Conservation (phyloP, 2,797 vertebrate species). For the Macropus fuliginosus region DNA sequence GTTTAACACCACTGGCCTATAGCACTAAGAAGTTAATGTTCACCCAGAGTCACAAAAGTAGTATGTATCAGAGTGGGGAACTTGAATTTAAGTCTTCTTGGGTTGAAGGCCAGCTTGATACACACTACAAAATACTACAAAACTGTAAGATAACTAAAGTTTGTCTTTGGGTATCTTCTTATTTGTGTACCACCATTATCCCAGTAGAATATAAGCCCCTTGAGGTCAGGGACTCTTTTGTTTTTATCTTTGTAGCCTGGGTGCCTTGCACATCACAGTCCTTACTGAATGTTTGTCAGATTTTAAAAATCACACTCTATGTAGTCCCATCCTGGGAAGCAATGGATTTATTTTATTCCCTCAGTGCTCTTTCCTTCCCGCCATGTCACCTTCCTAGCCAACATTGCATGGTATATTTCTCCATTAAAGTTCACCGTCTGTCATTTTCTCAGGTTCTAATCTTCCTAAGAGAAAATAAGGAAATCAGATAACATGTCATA, state of each 20-base stretch:
- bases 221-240: neutral
- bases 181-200: neutral
- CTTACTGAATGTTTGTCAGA: neutral
- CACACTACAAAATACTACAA: neutral
- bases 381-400: neutral
- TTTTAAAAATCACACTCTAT: neutral
- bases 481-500: neutral
- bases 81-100: neutral
- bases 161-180: neutral
- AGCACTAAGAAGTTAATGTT: neutral
- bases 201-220: neutral
- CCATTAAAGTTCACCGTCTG: neutral
- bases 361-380: neutral
- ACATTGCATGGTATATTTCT: neutral
- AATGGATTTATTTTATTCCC: neutral
- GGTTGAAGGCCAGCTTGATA: neutral
- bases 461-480: neutral
- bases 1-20: neutral
- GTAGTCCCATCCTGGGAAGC: neutral
- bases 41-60: neutral
- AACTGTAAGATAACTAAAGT: neutral
- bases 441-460: neutral
- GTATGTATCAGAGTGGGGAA: neutral
- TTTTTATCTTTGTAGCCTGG: neutral
- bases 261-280: neutral